These are phyloP conservation scores for Lophochroa leadbeateri DNA, from an alignment of 2,113 vertebrate genomes.

Conservation along the genomic window DNA sequence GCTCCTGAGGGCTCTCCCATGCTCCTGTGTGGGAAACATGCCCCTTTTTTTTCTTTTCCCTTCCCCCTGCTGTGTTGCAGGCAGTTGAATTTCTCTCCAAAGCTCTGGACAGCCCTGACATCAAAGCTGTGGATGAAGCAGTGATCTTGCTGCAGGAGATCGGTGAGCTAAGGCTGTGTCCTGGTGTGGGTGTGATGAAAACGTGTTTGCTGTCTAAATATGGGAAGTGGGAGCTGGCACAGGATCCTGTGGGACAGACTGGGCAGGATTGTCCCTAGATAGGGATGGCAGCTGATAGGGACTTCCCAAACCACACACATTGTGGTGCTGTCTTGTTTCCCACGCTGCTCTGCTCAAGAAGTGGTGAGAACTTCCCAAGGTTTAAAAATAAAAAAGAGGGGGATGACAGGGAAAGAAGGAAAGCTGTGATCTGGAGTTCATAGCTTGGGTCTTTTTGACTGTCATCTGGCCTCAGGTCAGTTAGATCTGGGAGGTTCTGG, in stretches of 20 bases:
- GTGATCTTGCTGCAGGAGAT: conserved; percentile 90
- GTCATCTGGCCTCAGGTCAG: background rate
- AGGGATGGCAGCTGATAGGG: background rate
- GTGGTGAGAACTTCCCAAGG: background rate
- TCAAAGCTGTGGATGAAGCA: conserved; percentile 83
- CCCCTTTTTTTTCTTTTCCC: background rate
- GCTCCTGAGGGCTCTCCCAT: background rate
- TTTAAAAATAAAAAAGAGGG: background rate
- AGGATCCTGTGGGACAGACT: background rate
- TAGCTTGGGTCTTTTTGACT: background rate
- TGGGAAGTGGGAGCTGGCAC: background rate
- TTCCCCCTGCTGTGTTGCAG: conserved; percentile 53
- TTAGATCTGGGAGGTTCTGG: background rate
- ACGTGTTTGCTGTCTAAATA: background rate
- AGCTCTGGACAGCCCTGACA: conserved; percentile 91
- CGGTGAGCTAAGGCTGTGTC: conserved; percentile 67
- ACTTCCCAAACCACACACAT: rapidly evolving
- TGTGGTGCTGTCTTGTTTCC: background rate
- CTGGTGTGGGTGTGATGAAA: background rate
- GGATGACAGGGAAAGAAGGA: background rate
- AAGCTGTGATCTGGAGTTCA: background rate
- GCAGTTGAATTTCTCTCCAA: conserved; percentile 93
- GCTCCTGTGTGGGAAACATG: background rate
- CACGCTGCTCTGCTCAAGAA: background rate
- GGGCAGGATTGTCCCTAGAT: background rate